These are phyloP conservation scores for Ondatra zibethicus DNA, from an alignment of 2,113 vertebrate species.

Conservation along the genomic window DNA sequence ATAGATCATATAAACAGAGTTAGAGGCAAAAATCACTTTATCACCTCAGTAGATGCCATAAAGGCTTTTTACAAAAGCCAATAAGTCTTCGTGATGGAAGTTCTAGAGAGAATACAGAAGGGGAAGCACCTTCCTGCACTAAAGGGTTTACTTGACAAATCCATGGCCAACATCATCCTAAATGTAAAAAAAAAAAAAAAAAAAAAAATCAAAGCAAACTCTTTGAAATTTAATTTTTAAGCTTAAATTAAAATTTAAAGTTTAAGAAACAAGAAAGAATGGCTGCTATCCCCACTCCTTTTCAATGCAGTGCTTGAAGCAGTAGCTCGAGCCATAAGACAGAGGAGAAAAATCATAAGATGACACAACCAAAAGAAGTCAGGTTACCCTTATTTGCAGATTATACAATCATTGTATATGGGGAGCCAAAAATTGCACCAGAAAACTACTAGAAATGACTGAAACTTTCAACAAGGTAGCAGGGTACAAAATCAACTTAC, in stretches of 20 bases:
- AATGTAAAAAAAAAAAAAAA: background rate
- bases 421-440: background rate
- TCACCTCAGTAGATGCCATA: background rate
- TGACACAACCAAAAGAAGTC: background rate
- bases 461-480: background rate
- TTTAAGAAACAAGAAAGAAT: background rate
- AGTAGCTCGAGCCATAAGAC: background rate
- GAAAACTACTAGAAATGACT: background rate
- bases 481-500: background rate
- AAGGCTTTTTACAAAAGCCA: background rate
- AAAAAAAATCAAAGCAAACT: background rate
- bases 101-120: background rate
- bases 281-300: background rate
- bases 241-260: background rate
- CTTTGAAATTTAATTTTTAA: background rate
- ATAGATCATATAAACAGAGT: background rate
- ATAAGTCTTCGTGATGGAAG: background rate
- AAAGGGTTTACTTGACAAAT: background rate
- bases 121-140: too few species aligned
- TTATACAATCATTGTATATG: background rate
- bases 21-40: background rate
- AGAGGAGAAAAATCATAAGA: background rate
- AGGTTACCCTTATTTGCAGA: background rate
- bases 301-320: background rate
- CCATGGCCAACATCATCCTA: too few species aligned